These are phyloP conservation scores for Phortica magna DNA, from an alignment of 2,888 invertebrate species.

Conservation along the genomic window DNA sequence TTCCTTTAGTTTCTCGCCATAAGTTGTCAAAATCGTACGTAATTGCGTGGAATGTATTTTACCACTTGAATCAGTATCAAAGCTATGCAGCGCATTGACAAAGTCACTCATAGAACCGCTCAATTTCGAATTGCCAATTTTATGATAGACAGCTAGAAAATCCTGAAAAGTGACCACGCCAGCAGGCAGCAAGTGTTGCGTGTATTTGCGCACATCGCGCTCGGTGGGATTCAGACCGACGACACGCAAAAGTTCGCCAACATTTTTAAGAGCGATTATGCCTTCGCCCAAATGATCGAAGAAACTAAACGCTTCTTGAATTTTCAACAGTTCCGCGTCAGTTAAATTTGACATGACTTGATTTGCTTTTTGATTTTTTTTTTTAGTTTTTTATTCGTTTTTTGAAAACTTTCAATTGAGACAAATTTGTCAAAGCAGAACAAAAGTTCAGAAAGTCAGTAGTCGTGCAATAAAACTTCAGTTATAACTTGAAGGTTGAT, in stretches of 20 bases:
- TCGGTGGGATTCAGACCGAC: slow-evolving; percentile 15
- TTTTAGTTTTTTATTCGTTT: neutral
- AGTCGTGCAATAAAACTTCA: no score
- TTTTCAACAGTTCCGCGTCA: neutral
- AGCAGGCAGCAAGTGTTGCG: neutral
- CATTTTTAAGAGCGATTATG: neutral
- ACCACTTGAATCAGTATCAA: neutral
- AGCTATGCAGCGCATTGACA: neutral
- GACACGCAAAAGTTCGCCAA: neutral
- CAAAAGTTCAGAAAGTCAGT: no score
- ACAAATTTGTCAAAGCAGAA: no score
- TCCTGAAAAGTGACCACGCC: neutral
- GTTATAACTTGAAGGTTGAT: no score
- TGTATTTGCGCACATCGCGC: neutral
- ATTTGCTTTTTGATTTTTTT: no score
- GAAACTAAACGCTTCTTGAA: slow-evolving; percentile 26
- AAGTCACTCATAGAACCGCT: neutral
- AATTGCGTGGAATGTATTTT: neutral
- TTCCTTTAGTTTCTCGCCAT: slow-evolving; percentile 8
- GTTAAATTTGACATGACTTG: neutral
- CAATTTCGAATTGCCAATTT: neutral
- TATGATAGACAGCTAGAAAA: neutral
- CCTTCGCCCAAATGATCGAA: neutral
- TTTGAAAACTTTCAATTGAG: no score
- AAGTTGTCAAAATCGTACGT: slow-evolving; percentile 5